A percentile compares a stretch with the other conserved stretches of the same genome.
phyloP scores from a whole-genome alignment of 2,888 invertebrate species.

The Andrena hattorfiana region DNA sequence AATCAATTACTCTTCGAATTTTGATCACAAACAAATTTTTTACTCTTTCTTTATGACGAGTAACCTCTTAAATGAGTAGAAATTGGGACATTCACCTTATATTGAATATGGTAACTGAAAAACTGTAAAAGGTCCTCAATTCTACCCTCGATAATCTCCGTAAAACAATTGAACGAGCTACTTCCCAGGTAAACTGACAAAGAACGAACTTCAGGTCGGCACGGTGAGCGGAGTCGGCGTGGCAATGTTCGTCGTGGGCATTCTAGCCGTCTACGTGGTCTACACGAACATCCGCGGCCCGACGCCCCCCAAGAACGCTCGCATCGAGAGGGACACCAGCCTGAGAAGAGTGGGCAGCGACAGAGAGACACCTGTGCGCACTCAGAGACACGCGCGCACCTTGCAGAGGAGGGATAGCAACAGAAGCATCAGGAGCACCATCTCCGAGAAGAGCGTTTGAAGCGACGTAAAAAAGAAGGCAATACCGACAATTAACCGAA shows the following conservation, averaged over 20 bases:
- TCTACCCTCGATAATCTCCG: too few relatives aligned
- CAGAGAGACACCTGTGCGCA: conserved; percentile 71
- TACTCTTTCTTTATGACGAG: too few relatives aligned
- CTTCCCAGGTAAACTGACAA: not conserved
- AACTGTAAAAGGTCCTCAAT: too few relatives aligned
- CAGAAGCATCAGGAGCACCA: conserved; percentile 78
- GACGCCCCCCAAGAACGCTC: conserved; percentile 67
- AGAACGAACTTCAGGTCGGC: conserved; percentile 72
- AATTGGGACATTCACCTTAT: too few relatives aligned
- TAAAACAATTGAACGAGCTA: not conserved
- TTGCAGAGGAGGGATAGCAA: conserved; percentile 78
- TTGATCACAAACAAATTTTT: too few relatives aligned
- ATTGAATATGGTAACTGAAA: too few relatives aligned
- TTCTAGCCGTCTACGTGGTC: conserved; percentile 81
- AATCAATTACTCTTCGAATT: too few relatives aligned
- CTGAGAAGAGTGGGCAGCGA: conserved; percentile 79
- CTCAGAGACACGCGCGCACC: conserved; percentile 47
- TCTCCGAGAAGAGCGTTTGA: conserved; percentile 82
- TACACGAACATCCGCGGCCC: conserved; percentile 81
- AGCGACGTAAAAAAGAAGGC: not conserved
- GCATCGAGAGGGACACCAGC: conserved; percentile 77
- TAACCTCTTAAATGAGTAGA: too few relatives aligned
- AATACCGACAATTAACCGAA: not conserved
- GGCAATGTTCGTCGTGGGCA: conserved; percentile 81
- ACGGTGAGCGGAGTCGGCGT: conserved; percentile 82